These are phyloP conservation scores for Pseudococcus longispinus DNA, from an alignment of 2,888 invertebrate species.

Conservation along the genomic window DNA sequence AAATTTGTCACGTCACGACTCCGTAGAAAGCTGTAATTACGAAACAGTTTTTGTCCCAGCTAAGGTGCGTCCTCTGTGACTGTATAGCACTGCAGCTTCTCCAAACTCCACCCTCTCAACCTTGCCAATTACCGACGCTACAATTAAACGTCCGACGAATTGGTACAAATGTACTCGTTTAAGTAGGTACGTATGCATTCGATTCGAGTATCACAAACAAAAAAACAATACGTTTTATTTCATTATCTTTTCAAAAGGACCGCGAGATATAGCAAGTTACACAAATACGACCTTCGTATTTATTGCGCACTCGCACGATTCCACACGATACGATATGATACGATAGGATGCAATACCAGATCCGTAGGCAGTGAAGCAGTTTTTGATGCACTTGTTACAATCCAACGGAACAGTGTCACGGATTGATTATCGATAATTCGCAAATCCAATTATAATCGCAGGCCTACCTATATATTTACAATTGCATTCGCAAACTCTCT, in stretches of 20 bases:
- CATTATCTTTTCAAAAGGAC: background rate
- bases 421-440: background rate
- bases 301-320: background rate
- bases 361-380: background rate
- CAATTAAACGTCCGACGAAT: background rate
- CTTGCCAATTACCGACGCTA: background rate
- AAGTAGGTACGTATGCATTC: background rate
- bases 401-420: background rate
- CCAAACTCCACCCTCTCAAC: background rate
- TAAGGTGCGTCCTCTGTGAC: background rate
- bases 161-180: background rate
- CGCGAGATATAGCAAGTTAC: background rate
- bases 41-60: background rate
- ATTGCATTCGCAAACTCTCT: background rate
- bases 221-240: background rate
- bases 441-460: background rate
- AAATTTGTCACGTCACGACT: background rate
- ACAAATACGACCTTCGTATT: conserved; percentile 1
- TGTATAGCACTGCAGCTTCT: background rate
- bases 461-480: background rate
- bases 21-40: background rate
- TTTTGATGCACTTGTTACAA: conserved; percentile 6
- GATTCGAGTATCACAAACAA: background rate
- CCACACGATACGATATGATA: background rate
- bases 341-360: background rate